Evolutionary conservation across 2,797 vertebrate species (phyloP).

Genomic region (Distichodus sexfasciatus): DNA sequence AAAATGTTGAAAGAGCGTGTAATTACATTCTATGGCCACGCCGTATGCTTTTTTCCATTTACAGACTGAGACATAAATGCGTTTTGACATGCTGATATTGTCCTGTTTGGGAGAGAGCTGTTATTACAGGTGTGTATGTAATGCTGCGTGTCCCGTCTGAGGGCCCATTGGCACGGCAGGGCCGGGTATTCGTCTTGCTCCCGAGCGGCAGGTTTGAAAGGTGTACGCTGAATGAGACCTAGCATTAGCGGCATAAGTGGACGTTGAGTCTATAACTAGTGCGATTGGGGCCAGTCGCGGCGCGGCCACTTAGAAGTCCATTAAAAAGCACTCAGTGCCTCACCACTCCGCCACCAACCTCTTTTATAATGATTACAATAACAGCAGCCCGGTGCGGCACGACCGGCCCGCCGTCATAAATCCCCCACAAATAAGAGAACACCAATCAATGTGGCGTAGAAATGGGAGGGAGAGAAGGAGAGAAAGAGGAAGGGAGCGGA

Average conservation of each 20-base stretch:
- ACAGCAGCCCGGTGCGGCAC: conserved; percentile 27
- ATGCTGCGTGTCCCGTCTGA: too few species aligned
- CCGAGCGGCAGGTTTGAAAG: conserved; percentile 10
- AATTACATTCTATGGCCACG: too few species aligned
- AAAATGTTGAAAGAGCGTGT: too few species aligned
- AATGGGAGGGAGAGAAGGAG: conserved; percentile 6
- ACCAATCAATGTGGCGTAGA: conserved; percentile 31
- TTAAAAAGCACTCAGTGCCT: conserved; percentile 52
- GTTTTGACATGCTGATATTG: too few species aligned
- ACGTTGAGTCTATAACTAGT: conserved; percentile 34
- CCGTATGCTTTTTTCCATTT: too few species aligned
- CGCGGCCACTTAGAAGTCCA: conserved; percentile 43
- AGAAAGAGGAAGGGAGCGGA: conserved; percentile 1
- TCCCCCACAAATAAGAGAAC: conserved; percentile 41
- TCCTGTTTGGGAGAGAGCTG: too few species aligned
- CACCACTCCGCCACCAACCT: conserved; percentile 22
- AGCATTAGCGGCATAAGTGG: conserved; percentile 29
- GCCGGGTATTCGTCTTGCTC: neutral
- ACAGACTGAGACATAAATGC: too few species aligned
- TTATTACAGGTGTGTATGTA: too few species aligned
- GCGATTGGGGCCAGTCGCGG: conserved; percentile 48
- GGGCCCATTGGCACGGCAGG: neutral
- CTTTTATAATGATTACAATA: conserved; percentile 53
- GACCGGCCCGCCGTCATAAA: conserved; percentile 28
- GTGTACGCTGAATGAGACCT: conserved; percentile 16